Percentiles rank a stretch among this genome's conserved stretches.
phyloP scores from a whole-genome alignment of 2,888 invertebrate genomes.

The Candidula unifasciata region DNA sequence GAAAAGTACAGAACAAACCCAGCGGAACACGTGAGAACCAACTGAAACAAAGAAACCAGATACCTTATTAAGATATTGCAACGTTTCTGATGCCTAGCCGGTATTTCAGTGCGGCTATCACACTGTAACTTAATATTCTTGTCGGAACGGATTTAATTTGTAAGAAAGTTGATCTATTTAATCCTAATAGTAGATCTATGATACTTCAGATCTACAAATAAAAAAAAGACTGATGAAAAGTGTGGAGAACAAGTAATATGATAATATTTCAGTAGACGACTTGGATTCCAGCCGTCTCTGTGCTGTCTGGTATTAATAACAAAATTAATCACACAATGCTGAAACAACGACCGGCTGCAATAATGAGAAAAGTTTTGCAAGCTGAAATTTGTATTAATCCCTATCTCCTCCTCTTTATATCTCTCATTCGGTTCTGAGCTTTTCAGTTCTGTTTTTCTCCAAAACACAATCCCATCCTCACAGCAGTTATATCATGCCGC shows the following conservation, averaged over 20 bases:
- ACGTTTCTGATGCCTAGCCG: background rate
- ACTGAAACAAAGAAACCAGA: background rate
- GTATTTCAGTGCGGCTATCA: background rate
- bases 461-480: too few species aligned
- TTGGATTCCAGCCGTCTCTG: background rate
- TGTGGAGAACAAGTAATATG: background rate
- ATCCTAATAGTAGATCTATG: background rate
- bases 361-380: background rate
- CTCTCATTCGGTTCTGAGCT: background rate
- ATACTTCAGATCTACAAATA: background rate
- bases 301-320: background rate
- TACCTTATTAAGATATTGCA: background rate
- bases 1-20: background rate
- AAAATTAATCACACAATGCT: background rate
- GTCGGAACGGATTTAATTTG: background rate
- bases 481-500: too few species aligned
- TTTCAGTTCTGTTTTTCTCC: background rate
- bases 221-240: too few species aligned
- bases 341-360: background rate
- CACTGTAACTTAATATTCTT: background rate
- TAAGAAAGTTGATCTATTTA: constrained; percentile 15
- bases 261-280: background rate
- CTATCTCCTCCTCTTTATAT: background rate
- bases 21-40: background rate
- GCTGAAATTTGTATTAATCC: background rate